Percentiles rank a stretch among this genome's conserved stretches.
phyloP scores from a whole-genome alignment of 92 coral and sea anemone species.

The Palythoa grandiflora region DNA sequence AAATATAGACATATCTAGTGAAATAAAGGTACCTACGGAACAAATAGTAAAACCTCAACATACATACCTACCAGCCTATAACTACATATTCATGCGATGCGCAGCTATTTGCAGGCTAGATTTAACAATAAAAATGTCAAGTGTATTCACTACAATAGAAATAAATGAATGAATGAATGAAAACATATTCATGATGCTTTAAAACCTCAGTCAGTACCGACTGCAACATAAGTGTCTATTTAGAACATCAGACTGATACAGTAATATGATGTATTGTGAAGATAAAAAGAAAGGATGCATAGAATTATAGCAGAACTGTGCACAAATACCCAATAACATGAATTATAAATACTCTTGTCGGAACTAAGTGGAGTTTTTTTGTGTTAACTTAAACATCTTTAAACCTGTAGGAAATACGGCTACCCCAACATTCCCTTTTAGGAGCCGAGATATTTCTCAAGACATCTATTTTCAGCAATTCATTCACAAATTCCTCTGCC shows the following conservation, averaged over 20 bases:
- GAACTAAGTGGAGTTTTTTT: background rate
- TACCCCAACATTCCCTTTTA: background rate
- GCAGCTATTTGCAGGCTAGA: background rate
- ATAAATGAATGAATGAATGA: background rate
- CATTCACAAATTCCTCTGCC: background rate
- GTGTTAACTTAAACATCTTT: background rate
- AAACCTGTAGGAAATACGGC: background rate
- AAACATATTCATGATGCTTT: background rate
- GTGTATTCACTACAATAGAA: too few relatives aligned
- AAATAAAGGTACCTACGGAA: background rate
- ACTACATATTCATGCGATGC: slow-evolving; percentile 18
- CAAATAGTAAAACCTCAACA: too few relatives aligned
- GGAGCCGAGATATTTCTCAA: background rate
- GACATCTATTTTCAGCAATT: background rate
- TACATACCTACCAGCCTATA: background rate
- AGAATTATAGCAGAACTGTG: background rate
- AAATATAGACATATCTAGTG: background rate
- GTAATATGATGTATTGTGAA: background rate
- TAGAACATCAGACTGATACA: slow-evolving; percentile 5
- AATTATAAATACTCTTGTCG: background rate
- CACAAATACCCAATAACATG: background rate
- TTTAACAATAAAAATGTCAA: too few relatives aligned
- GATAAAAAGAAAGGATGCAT: slow-evolving; percentile 5
- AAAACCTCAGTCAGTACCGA: background rate
- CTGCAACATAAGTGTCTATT: background rate